Evolutionary conservation across 2,113 vertebrate species (phyloP).

Genomic region (Eubucco bourcierii): DNA sequence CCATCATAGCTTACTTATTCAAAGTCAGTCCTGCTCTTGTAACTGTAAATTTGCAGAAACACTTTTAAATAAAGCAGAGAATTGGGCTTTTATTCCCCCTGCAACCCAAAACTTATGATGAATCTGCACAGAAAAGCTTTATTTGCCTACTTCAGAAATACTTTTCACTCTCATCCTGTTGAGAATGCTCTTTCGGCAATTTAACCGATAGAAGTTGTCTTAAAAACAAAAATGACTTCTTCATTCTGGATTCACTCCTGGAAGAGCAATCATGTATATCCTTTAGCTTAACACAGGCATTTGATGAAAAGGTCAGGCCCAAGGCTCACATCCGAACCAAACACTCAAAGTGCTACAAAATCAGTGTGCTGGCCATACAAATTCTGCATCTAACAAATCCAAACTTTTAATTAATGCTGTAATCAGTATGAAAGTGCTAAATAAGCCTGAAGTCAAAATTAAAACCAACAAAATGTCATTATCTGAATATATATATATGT

Average conservation of each 20-base stretch:
- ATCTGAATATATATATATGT: neutral
- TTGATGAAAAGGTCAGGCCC: neutral
- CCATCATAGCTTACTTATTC: constrained; percentile 45
- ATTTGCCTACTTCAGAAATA: neutral
- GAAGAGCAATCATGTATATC: neutral
- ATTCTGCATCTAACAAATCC: neutral
- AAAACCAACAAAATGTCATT: neutral
- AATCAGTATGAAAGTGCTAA: neutral
- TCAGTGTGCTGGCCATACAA: neutral
- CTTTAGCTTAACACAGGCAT: neutral
- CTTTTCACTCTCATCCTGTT: neutral
- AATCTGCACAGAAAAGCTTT: neutral
- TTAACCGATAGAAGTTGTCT: neutral
- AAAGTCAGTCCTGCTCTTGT: constrained; percentile 10
- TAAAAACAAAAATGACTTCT: neutral
- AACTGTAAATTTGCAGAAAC: neutral
- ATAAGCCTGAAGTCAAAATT: constrained; percentile 6
- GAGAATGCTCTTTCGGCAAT: neutral
- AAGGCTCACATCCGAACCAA: neutral
- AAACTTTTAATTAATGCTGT: neutral
- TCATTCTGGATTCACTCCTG: neutral
- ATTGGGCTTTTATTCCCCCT: neutral
- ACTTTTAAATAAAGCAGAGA: constrained; percentile 36
- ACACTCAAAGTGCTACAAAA: neutral
- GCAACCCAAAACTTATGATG: neutral